A percentile compares a stretch with the other conserved stretches of the same genome.
Conservation (phyloP, 1,140 invertebrate genomes). For the Scaptomyza graminum region DNA sequence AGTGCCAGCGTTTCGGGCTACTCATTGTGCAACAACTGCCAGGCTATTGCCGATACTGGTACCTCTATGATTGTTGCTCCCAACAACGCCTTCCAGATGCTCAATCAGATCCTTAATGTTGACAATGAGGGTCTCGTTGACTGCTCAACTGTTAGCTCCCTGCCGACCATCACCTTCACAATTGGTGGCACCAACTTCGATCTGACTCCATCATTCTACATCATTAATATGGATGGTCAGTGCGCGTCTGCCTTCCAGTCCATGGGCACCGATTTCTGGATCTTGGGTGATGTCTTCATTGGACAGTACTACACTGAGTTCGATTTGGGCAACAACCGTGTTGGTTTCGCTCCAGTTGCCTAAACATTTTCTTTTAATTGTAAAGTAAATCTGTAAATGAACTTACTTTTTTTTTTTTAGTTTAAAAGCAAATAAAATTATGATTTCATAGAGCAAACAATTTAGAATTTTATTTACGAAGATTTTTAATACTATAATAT, state of each 20-base stretch:
- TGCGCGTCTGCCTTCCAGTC: slow-evolving; percentile 54
- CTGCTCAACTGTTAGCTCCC: slow-evolving; percentile 23
- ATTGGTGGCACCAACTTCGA: slow-evolving; percentile 50
- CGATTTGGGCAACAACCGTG: slow-evolving; percentile 87
- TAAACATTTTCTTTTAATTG: neutral
- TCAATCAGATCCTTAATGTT: slow-evolving; percentile 24
- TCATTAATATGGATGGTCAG: slow-evolving; percentile 27
- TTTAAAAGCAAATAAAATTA: slow-evolving; percentile 16
- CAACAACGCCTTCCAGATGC: slow-evolving; percentile 1
- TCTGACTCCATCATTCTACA: slow-evolving; percentile 53
- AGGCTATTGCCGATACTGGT: slow-evolving; percentile 91
- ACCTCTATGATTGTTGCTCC: slow-evolving; percentile 91
- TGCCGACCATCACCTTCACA: slow-evolving; percentile 50
- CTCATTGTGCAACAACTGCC: slow-evolving; percentile 84
- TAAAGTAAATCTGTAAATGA: neutral
- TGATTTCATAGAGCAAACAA: slow-evolving; percentile 18
- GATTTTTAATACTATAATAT: no score
- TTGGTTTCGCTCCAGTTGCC: slow-evolving; percentile 85
- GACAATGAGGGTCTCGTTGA: slow-evolving; percentile 39
- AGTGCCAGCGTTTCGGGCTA: slow-evolving; percentile 49
- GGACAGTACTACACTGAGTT: slow-evolving; percentile 89
- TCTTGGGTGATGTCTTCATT: slow-evolving; percentile 87
- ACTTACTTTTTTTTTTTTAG: neutral
- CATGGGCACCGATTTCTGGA: slow-evolving; percentile 64
- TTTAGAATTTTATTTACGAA: neutral